Evolutionary conservation across 2,113 vertebrate species (phyloP).

Genomic region (Ciconia stormi): DNA sequence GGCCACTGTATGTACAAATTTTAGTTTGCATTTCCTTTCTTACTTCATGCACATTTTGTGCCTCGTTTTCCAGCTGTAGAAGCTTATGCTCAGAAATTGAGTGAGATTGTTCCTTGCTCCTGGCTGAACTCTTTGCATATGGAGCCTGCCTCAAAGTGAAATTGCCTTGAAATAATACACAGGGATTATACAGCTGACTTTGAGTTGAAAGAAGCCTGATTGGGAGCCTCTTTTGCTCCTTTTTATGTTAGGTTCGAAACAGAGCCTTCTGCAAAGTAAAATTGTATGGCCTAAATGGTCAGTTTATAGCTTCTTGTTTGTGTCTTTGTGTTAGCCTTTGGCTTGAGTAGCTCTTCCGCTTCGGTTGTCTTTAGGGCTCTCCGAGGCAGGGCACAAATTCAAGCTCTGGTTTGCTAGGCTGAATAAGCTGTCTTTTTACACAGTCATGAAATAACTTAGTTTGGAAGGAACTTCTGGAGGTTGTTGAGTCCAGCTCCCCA

Average conservation of each 20-base stretch:
- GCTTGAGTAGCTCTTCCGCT: not conserved
- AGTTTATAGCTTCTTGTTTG: not conserved
- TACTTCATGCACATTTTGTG: not conserved
- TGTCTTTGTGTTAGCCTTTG: not conserved
- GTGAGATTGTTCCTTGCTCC: constrained; percentile 13
- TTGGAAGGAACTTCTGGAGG: not conserved
- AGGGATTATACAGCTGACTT: not conserved
- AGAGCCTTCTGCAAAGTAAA: not conserved
- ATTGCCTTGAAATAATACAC: constrained; percentile 35
- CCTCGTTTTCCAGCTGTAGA: constrained; percentile 8
- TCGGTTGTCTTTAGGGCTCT: not conserved
- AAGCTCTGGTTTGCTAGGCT: not conserved
- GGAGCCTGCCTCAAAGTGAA: not conserved
- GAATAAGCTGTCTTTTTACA: not conserved
- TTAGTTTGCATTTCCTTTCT: not conserved
- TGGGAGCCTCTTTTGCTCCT: not conserved
- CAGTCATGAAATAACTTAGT: not conserved
- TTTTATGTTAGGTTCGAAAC: not conserved
- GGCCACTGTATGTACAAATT: not conserved
- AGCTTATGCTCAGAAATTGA: not conserved
- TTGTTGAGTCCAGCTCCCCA: not conserved
- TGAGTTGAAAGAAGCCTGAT: not conserved
- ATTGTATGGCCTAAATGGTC: not conserved
- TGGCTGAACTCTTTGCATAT: constrained; percentile 12
- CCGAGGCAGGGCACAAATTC: not conserved